Evolutionary conservation across 2,888 invertebrate genomes (phyloP).

Genomic region (Parapristionchus giblindavisi): DNA sequence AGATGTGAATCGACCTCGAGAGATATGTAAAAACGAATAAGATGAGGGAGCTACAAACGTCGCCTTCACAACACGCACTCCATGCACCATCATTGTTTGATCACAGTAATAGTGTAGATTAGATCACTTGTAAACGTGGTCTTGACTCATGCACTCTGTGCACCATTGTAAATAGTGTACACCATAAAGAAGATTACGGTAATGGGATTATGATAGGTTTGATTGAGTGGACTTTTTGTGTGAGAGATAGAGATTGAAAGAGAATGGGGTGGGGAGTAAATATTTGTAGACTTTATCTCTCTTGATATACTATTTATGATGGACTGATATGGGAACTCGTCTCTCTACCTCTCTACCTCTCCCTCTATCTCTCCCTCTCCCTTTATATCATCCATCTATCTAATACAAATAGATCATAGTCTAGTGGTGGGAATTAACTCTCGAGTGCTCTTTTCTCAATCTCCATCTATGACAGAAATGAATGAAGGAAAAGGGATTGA

Average conservation of each 20-base stretch:
- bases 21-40: too few species aligned
- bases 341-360: background rate
- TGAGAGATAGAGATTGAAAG: too few species aligned
- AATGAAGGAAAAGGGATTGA: background rate
- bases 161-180: background rate
- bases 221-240: slow-evolving; percentile 19
- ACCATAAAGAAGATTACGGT: slow-evolving; percentile 1
- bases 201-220: slow-evolving; percentile 17
- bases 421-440: slow-evolving; percentile 31
- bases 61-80: background rate
- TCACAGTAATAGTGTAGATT: background rate
- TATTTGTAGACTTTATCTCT: slow-evolving; percentile 12
- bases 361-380: background rate
- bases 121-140: too few species aligned
- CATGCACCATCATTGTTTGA: slow-evolving; percentile 11
- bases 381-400: background rate
- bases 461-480: background rate
- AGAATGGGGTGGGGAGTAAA: too few species aligned
- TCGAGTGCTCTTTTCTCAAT: slow-evolving; percentile 13
- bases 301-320: slow-evolving; percentile 22
- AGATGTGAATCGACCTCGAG: slow-evolving; percentile 23
- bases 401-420: too few species aligned
- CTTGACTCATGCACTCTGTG: slow-evolving; percentile 1
- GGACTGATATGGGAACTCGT: slow-evolving; percentile 31
- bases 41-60: too few species aligned